These are phyloP conservation scores for Phrynocephalus forsythii DNA, from an alignment of 2,797 vertebrate genomes.

Conservation along the genomic window DNA sequence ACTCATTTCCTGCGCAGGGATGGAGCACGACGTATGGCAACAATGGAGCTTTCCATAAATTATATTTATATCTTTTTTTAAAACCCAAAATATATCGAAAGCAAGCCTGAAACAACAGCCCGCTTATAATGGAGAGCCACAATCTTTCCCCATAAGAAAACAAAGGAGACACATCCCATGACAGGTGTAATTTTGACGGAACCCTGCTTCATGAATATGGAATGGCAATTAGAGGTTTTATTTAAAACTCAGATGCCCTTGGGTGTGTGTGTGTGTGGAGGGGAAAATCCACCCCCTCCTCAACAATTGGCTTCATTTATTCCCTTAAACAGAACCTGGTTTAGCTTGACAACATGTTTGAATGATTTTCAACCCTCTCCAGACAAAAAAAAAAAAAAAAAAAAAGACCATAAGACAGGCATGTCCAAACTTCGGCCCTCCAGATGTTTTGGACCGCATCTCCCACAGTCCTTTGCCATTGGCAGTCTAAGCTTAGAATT, in stretches of 20 bases:
- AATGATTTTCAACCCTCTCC: neutral
- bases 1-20: constrained; percentile 29
- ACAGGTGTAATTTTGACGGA: constrained; percentile 23
- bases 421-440: too few species aligned
- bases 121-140: constrained; percentile 46
- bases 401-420: too few species aligned
- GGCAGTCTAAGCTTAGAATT: too few species aligned
- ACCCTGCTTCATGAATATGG: neutral
- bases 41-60: constrained; percentile 46
- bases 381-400: neutral
- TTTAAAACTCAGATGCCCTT: constrained; percentile 30
- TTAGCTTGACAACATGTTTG: neutral
- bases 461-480: too few species aligned
- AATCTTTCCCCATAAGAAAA: constrained; percentile 50
- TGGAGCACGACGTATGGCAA: constrained; percentile 21
- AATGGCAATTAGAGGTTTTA: constrained; percentile 33
- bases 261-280: neutral
- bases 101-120: constrained; percentile 37
- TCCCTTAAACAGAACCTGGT: constrained; percentile 9
- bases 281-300: neutral
- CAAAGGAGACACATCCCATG: constrained; percentile 18
- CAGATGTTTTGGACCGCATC: too few species aligned
- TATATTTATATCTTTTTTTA: neutral
- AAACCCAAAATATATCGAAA: constrained; percentile 1
- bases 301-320: constrained; percentile 18